Evolutionary conservation across 2,888 invertebrate genomes (phyloP).

Genomic region (Baccha elongata): DNA sequence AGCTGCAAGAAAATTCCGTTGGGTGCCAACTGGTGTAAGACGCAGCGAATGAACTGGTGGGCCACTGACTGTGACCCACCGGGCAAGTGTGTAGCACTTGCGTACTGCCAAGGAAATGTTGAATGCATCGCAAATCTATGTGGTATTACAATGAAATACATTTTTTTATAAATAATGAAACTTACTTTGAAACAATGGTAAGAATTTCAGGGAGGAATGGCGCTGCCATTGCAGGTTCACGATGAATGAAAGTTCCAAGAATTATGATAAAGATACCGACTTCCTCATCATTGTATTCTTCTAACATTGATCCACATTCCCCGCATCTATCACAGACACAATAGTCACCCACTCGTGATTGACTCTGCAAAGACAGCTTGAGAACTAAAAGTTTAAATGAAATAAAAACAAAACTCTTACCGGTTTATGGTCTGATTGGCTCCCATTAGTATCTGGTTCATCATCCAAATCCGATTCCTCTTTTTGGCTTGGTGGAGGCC

Average conservation of each 20-base stretch:
- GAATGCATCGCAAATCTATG: constrained; percentile 89
- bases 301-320: constrained; percentile 94
- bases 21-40: constrained; percentile 97
- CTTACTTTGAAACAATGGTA: constrained; percentile 92
- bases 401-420: constrained; percentile 64
- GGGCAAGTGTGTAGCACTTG: constrained; percentile 93
- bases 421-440: constrained; percentile 76
- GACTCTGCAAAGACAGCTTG: constrained; percentile 82
- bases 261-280: constrained; percentile 96
- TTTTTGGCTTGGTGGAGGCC: constrained; percentile 82
- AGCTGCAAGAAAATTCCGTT: constrained; percentile 98
- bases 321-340: constrained; percentile 88
- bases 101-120: constrained; percentile 94
- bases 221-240: constrained; percentile 97
- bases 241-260: constrained; percentile 96
- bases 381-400: not conserved
- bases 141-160: constrained; percentile 14
- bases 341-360: constrained; percentile 87
- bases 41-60: constrained; percentile 97
- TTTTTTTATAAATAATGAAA: constrained; percentile 18
- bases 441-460: constrained; percentile 77
- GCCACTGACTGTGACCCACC: constrained; percentile 98
- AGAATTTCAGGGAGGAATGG: constrained; percentile 95
- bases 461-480: constrained; percentile 79
- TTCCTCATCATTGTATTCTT: constrained; percentile 98